Conservation (phyloP, 2,797 vertebrate genomes). For the Lophius americanus region DNA sequence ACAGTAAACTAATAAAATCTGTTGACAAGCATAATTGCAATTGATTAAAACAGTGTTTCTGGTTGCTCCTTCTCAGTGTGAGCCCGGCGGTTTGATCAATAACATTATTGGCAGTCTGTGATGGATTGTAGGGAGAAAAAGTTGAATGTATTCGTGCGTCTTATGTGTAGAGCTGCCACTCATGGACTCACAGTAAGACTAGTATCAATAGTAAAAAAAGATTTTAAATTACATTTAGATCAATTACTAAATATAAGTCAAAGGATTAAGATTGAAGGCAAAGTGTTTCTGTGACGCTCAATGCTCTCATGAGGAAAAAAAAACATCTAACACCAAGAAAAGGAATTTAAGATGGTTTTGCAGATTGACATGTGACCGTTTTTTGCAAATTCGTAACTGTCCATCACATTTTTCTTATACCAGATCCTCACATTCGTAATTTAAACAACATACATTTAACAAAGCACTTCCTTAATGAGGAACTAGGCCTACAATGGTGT, state of each 20-base stretch:
- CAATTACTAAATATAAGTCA: constrained; percentile 2
- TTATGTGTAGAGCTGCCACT: neutral
- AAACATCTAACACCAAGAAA: no score
- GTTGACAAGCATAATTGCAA: neutral
- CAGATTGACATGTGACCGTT: no score
- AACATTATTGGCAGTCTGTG: neutral
- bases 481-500: no score
- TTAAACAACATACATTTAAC: no score
- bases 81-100: neutral
- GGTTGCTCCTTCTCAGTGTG: neutral
- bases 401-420: no score
- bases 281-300: constrained; percentile 4
- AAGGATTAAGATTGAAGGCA: neutral
- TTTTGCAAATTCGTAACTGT: no score
- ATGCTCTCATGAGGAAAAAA: neutral
- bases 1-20: neutral
- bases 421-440: no score
- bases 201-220: neutral
- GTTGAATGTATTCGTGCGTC: neutral
- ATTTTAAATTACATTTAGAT: neutral
- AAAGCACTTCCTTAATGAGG: no score
- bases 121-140: neutral
- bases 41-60: neutral
- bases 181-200: neutral
- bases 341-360: no score